phyloP scores from a whole-genome alignment of 2,113 vertebrate species.

The Colossoma macropomum region DNA sequence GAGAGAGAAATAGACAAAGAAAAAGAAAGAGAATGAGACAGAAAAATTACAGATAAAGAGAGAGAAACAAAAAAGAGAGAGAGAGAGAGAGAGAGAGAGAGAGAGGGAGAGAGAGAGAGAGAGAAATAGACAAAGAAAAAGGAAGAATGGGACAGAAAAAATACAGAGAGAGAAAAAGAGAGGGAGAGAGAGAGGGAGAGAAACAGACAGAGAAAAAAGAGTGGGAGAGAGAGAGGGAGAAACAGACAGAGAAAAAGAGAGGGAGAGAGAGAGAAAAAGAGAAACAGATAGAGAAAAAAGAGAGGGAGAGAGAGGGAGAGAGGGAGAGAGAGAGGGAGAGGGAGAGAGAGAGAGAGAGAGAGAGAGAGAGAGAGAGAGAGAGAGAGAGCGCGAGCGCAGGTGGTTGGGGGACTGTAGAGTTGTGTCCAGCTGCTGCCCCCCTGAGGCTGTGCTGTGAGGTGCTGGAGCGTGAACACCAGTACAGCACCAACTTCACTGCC shows the following conservation, averaged over 20 bases:
- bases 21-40: not conserved
- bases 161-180: not conserved
- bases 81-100: not conserved
- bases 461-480: conserved; percentile 17
- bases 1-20: not conserved
- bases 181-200: not conserved
- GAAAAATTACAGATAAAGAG: not conserved
- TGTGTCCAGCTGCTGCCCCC: conserved; percentile 39
- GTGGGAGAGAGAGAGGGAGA: not conserved
- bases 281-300: no score
- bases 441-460: conserved; percentile 45
- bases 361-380: not conserved
- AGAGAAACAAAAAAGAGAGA: not conserved
- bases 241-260: no score
- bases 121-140: no score
- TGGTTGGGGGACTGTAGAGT: not conserved
- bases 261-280: not conserved
- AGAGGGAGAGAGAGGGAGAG: not conserved
- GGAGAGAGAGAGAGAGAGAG: not conserved
- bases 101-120: no score
- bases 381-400: not conserved
- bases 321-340: not conserved
- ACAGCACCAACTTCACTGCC: conserved; percentile 1
- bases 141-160: no score
- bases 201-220: not conserved